Evolutionary conservation across 2,888 invertebrate genomes (phyloP).

Genomic region (Conchocele bisecta): DNA sequence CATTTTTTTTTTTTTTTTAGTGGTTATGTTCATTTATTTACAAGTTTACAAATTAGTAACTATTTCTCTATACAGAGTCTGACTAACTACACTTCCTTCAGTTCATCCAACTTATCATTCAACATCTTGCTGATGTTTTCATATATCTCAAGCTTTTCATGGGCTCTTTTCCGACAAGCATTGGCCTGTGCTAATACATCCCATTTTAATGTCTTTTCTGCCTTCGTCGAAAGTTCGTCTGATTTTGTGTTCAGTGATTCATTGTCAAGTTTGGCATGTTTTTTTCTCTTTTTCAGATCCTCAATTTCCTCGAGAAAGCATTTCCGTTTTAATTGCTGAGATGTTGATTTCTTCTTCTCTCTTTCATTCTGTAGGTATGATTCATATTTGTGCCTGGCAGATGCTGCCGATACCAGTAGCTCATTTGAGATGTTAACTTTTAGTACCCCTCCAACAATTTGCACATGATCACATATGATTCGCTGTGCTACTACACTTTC

Average conservation of each 20-base stretch:
- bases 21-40: no score
- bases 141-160: conserved; percentile 2
- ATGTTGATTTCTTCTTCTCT: background rate
- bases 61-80: no score
- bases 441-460: conserved; percentile 8
- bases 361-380: background rate
- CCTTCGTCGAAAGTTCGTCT: conserved; percentile 25
- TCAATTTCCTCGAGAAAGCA: background rate
- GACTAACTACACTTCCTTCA: background rate
- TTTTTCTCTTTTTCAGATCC: conserved; percentile 8
- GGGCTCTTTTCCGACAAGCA: background rate
- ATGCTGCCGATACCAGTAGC: background rate
- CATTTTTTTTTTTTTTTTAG: no score
- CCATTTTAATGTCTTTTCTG: background rate
- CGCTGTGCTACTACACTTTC: conserved; percentile 29
- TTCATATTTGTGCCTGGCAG: background rate
- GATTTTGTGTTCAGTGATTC: background rate
- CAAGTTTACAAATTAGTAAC: no score
- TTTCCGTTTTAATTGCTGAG: background rate
- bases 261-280: background rate
- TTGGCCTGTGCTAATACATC: conserved; percentile 16
- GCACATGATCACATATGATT: conserved; percentile 25
- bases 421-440: conserved; percentile 2
- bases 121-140: background rate
- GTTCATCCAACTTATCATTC: background rate